Percentiles rank a stretch among this genome's conserved stretches.
Conservation (phyloP, 2,888 invertebrate genomes). For the Hypolimnas misippus region DNA sequence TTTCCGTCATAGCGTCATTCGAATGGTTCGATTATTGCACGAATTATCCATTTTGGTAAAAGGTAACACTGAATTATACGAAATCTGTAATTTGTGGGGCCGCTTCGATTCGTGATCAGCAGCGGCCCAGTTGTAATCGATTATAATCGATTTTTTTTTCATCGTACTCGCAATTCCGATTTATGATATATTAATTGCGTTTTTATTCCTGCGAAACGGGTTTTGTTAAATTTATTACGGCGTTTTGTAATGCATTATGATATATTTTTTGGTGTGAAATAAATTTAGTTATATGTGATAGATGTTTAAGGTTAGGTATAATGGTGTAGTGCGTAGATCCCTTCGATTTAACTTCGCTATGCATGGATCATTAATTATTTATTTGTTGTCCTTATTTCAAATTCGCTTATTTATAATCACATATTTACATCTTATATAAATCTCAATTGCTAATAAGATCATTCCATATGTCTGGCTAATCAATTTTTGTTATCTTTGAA, state of each 20-base stretch:
- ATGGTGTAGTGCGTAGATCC: too few relatives aligned
- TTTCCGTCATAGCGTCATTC: constrained; percentile 17
- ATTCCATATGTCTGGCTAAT: too few relatives aligned
- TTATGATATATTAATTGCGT: constrained; percentile 24
- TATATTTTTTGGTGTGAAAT: not conserved
- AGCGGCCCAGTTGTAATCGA: constrained; percentile 48
- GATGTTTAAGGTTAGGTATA: too few relatives aligned
- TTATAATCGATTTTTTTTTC: constrained; percentile 40
- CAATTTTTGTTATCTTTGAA: too few relatives aligned
- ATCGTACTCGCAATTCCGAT: constrained; percentile 7
- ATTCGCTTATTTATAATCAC: too few relatives aligned
- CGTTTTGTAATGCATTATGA: not conserved
- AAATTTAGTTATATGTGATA: too few relatives aligned
- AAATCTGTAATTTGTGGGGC: constrained; percentile 48
- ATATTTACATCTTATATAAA: too few relatives aligned
- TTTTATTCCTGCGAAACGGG: not conserved
- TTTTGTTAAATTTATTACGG: constrained; percentile 2
- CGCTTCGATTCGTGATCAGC: constrained; percentile 43
- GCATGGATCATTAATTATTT: too few relatives aligned
- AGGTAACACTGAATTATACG: constrained; percentile 17
- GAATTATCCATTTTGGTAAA: constrained; percentile 20
- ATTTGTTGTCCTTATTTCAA: too few relatives aligned
- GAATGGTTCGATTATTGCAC: constrained; percentile 20
- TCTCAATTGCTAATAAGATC: too few relatives aligned
- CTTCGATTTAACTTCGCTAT: too few relatives aligned